These are phyloP conservation scores for Acleris emargana DNA, from an alignment of 2,888 invertebrate species.

Conservation along the genomic window DNA sequence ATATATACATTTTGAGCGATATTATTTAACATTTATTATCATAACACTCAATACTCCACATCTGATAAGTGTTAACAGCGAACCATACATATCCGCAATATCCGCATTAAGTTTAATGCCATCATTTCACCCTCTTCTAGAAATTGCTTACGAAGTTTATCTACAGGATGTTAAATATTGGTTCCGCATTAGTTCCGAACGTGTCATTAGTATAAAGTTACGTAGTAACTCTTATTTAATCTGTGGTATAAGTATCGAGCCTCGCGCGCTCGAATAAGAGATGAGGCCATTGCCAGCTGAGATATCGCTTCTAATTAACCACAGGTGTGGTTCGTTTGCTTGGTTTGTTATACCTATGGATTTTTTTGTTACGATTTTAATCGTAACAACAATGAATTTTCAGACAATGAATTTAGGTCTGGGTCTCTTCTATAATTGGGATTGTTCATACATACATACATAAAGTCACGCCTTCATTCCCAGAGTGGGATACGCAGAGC, in stretches of 20 bases:
- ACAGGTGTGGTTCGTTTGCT: not conserved
- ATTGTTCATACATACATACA: no score
- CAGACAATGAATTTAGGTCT: no score
- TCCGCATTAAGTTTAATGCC: constrained; percentile 3
- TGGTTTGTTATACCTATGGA: not conserved
- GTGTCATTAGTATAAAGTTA: constrained; percentile 24
- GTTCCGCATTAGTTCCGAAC: constrained; percentile 18
- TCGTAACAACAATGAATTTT: no score
- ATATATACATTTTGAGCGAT: no score
- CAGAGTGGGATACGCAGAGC: no score
- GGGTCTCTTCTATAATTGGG: no score
- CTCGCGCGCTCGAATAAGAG: constrained; percentile 21
- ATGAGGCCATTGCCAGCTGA: constrained; percentile 10
- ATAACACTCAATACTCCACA: no score
- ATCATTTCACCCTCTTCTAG: constrained; percentile 12
- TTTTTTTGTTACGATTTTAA: no score
- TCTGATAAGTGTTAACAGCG: no score
- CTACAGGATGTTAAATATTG: constrained; percentile 19
- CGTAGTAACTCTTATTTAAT: no score
- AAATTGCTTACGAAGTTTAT: constrained; percentile 20
- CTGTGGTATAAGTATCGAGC: constrained; percentile 14
- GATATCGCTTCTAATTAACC: constrained; percentile 8
- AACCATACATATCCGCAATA: not conserved
- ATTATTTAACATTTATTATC: no score
- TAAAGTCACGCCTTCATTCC: no score